Evolutionary conservation across 2,113 vertebrate species (phyloP).

Genomic region (Lampris incognitus): DNA sequence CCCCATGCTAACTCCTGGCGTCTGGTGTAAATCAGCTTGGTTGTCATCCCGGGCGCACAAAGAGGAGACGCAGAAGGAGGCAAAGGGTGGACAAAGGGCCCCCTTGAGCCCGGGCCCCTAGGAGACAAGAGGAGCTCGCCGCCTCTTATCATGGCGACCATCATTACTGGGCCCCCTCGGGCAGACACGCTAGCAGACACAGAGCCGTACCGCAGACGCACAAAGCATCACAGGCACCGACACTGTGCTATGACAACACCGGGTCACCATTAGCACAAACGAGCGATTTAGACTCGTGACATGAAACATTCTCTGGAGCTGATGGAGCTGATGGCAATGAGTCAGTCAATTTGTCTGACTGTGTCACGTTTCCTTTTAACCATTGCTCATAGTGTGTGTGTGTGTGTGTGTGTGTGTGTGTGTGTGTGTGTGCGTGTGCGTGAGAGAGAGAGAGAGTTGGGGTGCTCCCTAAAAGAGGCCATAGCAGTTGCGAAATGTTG

Average conservation of each 20-base stretch:
- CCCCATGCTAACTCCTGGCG: neutral
- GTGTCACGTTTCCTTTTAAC: too few species aligned
- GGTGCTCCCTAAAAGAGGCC: too few species aligned
- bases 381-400: too few species aligned
- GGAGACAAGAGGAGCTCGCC: conserved; percentile 31
- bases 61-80: conserved; percentile 35
- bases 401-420: too few species aligned
- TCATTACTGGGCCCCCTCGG: conserved; percentile 25
- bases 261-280: conserved; percentile 12
- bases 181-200: conserved; percentile 19
- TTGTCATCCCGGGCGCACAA: conserved; percentile 19
- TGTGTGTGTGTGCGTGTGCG: too few species aligned
- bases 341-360: neutral
- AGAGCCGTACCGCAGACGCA: neutral
- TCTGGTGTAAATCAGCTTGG: conserved; percentile 62
- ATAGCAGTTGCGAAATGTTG: too few species aligned
- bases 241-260: conserved; percentile 10
- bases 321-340: neutral
- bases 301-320: conserved; percentile 13
- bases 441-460: too few species aligned
- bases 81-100: conserved; percentile 52
- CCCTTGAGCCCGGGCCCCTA: conserved; percentile 35
- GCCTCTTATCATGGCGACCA: conserved; percentile 38
- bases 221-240: conserved; percentile 9
- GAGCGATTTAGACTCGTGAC: neutral